Percentiles rank a stretch among this genome's conserved stretches.
Evolutionary conservation across 2,113 vertebrate species (phyloP).

Genomic region (Lepisosteus osseus): DNA sequence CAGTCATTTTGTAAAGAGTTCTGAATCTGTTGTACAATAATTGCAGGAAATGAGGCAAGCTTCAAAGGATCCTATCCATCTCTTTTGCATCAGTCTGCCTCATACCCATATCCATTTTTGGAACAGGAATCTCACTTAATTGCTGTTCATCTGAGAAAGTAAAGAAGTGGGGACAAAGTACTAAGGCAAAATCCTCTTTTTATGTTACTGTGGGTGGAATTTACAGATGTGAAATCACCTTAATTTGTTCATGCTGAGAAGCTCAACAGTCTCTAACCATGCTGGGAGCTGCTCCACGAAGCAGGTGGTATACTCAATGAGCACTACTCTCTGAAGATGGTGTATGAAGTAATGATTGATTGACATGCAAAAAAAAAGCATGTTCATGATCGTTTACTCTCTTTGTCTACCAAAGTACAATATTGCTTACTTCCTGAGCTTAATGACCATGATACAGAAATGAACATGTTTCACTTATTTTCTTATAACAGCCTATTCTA

Average conservation of each 20-base stretch:
- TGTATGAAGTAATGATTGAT: conserved; percentile 24
- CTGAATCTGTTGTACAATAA: neutral
- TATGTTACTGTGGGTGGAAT: neutral
- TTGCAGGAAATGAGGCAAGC: conserved; percentile 9
- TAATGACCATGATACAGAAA: too few relatives aligned
- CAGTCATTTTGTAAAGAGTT: neutral
- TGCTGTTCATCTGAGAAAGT: conserved; percentile 3
- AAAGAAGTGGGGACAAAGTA: neutral
- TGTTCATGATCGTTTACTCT: conserved; percentile 43
- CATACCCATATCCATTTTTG: neutral
- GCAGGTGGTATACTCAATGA: conserved; percentile 8
- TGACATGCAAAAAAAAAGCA: conserved; percentile 34
- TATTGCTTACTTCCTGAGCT: conserved; percentile 21
- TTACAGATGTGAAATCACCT: conserved; percentile 14
- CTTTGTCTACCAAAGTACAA: conserved; percentile 57
- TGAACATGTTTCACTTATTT: too few relatives aligned
- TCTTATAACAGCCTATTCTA: too few relatives aligned
- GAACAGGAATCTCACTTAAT: conserved; percentile 7
- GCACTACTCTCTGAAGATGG: conserved; percentile 25
- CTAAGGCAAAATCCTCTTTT: neutral
- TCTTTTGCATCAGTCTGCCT: neutral
- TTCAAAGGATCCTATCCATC: neutral
- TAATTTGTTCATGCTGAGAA: conserved; percentile 11
- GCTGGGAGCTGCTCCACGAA: conserved; percentile 9
- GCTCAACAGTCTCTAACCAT: neutral